Conservation (phyloP, 92 coral and sea anemone species). For the Virgularia gustaviana region DNA sequence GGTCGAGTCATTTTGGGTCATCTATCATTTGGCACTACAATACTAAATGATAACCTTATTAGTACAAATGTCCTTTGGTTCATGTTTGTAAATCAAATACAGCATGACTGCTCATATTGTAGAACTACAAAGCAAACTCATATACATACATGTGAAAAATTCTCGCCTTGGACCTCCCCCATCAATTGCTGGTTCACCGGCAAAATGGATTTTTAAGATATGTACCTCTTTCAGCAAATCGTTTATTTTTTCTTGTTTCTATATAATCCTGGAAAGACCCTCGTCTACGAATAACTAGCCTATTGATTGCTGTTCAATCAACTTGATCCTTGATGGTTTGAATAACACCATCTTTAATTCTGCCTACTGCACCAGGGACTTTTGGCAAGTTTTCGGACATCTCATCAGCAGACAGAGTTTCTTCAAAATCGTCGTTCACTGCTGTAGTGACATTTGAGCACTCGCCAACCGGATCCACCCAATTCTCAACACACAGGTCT, state of each 20-base stretch:
- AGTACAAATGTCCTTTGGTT: no score
- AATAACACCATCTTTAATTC: conserved; percentile 2
- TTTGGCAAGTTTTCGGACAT: background rate
- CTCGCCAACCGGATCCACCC: conserved; percentile 43
- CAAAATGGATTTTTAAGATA: conserved; percentile 38
- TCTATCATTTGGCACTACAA: no score
- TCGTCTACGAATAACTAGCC: conserved; percentile 46
- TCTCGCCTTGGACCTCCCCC: conserved; percentile 65
- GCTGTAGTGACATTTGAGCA: background rate
- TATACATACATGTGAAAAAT: conserved; percentile 55
- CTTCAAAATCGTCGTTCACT: conserved; percentile 3
- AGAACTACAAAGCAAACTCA: background rate
- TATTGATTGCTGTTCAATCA: conserved; percentile 2
- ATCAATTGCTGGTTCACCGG: conserved; percentile 53
- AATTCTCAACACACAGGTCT: conserved; percentile 40
- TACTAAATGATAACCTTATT: no score
- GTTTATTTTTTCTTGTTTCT: conserved; percentile 51
- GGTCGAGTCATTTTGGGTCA: no score
- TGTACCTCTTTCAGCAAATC: conserved; percentile 40
- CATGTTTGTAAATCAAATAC: background rate
- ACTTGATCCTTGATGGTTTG: background rate
- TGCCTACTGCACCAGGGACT: conserved; percentile 5
- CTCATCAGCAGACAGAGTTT: background rate
- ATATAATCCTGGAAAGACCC: conserved; percentile 44
- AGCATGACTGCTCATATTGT: background rate